A percentile compares a stretch with the other conserved stretches of the same genome.
Conservation (phyloP, 2,797 vertebrate genomes). For the Melopsittacus undulatus region DNA sequence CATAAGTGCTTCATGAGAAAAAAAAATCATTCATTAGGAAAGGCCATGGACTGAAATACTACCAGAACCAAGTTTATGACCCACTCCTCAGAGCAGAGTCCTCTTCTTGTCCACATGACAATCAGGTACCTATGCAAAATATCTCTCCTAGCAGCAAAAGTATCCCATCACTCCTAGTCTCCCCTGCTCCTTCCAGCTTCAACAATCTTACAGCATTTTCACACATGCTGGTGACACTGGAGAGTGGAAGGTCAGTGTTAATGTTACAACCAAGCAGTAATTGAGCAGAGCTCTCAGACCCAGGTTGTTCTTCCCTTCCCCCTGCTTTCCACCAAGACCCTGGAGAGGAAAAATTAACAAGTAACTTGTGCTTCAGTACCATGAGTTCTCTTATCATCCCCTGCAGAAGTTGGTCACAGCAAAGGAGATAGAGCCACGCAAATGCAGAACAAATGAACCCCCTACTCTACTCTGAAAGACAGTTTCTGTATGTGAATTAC, state of each 20-base stretch:
- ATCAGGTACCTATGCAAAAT: background rate
- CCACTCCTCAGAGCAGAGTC: background rate
- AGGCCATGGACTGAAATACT: background rate
- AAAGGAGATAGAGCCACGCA: background rate
- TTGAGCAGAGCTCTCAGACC: background rate
- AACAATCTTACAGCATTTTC: background rate
- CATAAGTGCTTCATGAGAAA: background rate
- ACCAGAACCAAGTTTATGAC: background rate
- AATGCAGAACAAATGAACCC: background rate
- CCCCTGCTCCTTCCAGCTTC: background rate
- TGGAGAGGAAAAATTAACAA: background rate
- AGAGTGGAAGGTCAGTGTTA: background rate
- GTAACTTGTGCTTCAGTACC: background rate
- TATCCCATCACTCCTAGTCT: background rate
- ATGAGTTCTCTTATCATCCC: background rate
- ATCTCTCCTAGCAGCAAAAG: background rate
- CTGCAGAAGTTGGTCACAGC: background rate
- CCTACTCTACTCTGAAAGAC: background rate
- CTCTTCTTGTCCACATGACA: background rate
- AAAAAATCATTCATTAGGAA: background rate
- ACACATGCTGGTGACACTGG: fast-evolving
- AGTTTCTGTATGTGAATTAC: background rate
- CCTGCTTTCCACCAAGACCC: background rate
- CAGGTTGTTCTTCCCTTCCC: background rate
- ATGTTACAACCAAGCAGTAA: background rate